Base-by-base conservation (phyloP, 1,140 invertebrate species). In the Heliconius eleuchia region DNA sequence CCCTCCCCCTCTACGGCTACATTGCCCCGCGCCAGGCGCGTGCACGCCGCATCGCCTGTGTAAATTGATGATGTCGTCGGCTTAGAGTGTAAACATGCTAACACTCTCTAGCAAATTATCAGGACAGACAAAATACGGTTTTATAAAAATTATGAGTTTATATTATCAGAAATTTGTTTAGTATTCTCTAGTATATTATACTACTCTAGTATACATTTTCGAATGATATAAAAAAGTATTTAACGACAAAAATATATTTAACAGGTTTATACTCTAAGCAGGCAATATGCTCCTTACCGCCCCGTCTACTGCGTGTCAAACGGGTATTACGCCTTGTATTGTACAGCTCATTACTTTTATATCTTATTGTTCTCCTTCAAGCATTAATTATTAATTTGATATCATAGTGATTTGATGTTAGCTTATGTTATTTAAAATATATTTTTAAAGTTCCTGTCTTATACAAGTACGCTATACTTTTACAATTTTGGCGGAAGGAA, bases 21-120 rank as follows among this genome's bases (percentile, higher is more conserved):
- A 2, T 50, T 79, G 55, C 77, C 80, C 16, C 81, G 71, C 76
- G 27, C 81, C 9, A 74, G 80, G 50, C 84, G 80, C 55, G 39
- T 76, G 18, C 79, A 66, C 79, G 77, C 81, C 82, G 76, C 83
- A 42, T 72, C 83, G 74, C 83, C 82, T 27, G 79, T 85, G 6
- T 85, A 74, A 83, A 30, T 46, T 46, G 13, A 46, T 16, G 13
- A 46, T 46, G 42, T 46, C 42, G 42, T 4, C 9, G 42, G 42
- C 42, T 46, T 46, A 46, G 13, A 46, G 42, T 46, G 42, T 16
- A 16, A 46, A 46, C 42, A 13, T 46, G 4, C 13, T 46, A 46
- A 46, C 42, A 46, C 13, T 46, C 42, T 37, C 34, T 6, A 37
- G 34, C 34, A 37, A 37, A 37, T 37, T 6, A 37, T 37, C 34